phyloP scores from a whole-genome alignment of 2,113 vertebrate genomes.

The Leiothrix lutea region DNA sequence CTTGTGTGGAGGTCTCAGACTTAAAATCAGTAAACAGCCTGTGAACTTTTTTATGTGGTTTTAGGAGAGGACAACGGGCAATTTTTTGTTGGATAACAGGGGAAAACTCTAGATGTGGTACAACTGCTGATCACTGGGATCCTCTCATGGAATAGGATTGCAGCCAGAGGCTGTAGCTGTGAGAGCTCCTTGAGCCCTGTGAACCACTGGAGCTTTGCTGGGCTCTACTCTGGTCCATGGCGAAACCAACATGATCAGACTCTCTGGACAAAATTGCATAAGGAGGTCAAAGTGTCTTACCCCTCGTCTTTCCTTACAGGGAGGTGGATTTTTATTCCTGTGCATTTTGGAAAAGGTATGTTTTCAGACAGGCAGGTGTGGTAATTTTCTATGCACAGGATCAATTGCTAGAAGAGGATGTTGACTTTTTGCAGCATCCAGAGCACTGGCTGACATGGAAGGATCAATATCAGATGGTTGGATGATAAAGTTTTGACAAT shows the following conservation, averaged over 20 bases:
- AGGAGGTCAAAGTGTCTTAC: neutral
- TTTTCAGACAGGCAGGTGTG: neutral
- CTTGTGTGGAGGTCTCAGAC: neutral
- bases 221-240: neutral
- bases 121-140: neutral
- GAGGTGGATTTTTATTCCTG: neutral
- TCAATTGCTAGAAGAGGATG: neutral
- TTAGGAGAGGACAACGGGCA: neutral
- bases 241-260: neutral
- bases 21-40: neutral
- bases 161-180: neutral
- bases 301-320: neutral
- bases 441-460: neutral
- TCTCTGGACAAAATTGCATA: neutral
- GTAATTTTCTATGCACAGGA: neutral
- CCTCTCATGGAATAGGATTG: neutral
- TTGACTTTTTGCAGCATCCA: neutral
- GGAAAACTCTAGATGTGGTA: neutral
- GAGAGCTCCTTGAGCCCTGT: neutral
- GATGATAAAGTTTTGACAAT: conserved; percentile 20
- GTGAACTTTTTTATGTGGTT: neutral
- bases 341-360: neutral
- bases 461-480: neutral
- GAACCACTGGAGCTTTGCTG: neutral
- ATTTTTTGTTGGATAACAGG: neutral